Evolutionary conservation across 2,113 vertebrate genomes (phyloP).

Genomic region (Myiopsitta monachus): DNA sequence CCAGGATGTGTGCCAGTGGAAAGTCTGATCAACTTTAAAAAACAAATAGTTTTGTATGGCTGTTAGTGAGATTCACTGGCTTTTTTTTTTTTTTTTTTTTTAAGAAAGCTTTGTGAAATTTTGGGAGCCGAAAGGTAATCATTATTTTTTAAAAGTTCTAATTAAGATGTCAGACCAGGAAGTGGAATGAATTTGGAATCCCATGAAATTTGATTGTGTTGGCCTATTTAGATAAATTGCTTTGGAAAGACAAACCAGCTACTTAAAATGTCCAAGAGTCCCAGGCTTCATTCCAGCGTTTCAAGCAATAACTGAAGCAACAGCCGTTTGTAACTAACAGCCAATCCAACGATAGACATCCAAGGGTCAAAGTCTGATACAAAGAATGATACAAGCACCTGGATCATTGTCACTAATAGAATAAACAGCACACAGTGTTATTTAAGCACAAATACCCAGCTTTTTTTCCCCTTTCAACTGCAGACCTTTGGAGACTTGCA

Average conservation of each 20-base stretch:
- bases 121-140: constrained; percentile 56
- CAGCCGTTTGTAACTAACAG: constrained; percentile 69
- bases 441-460: background rate
- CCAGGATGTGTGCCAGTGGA: constrained; percentile 69
- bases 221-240: constrained; percentile 76
- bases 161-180: constrained; percentile 73
- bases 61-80: constrained; percentile 65
- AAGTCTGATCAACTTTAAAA: constrained; percentile 74
- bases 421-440: constrained; percentile 25
- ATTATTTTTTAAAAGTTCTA: constrained; percentile 77
- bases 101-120: constrained; percentile 73
- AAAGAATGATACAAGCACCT: constrained; percentile 31
- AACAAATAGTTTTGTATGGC: constrained; percentile 67
- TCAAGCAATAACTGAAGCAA: constrained; percentile 72
- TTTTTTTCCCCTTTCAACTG: constrained; percentile 1
- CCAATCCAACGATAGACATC: constrained; percentile 56
- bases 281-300: constrained; percentile 70
- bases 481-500: background rate
- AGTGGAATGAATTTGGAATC: constrained; percentile 75
- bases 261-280: constrained; percentile 74
- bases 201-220: constrained; percentile 79
- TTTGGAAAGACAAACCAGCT: constrained; percentile 77
- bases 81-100: constrained; percentile 63
- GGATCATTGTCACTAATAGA: constrained; percentile 11
- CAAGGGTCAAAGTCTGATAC: constrained; percentile 71